Evolutionary conservation across 2,888 invertebrate genomes (phyloP).

Genomic region (Cactoblastis cactorum): DNA sequence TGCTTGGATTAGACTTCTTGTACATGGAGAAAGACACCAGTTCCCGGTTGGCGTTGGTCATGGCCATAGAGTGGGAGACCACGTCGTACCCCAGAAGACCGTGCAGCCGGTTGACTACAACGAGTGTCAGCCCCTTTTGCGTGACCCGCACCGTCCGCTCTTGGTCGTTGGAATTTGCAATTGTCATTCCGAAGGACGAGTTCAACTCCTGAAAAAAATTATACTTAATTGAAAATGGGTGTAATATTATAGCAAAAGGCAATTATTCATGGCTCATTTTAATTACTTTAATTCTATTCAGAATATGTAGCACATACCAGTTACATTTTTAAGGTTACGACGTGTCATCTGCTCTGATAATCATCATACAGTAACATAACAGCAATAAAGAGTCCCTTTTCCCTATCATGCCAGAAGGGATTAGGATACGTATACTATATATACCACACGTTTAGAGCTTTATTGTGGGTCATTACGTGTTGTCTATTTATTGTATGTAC

Average conservation of each 20-base stretch:
- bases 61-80: constrained; percentile 71
- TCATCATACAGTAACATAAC: too few relatives aligned
- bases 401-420: too few relatives aligned
- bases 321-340: too few relatives aligned
- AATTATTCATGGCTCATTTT: neutral
- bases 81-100: constrained; percentile 72
- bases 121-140: constrained; percentile 64
- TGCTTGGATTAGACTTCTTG: constrained; percentile 54
- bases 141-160: constrained; percentile 62
- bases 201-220: constrained; percentile 66
- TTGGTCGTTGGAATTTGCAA: constrained; percentile 50
- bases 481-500: too few relatives aligned
- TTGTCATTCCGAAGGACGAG: constrained; percentile 52
- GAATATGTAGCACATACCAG: too few relatives aligned
- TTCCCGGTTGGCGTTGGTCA: constrained; percentile 73
- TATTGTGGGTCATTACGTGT: too few relatives aligned
- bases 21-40: constrained; percentile 72
- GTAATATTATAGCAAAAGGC: neutral
- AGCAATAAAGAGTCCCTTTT: too few relatives aligned
- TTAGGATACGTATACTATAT: too few relatives aligned
- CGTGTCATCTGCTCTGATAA: too few relatives aligned
- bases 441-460: too few relatives aligned
- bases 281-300: too few relatives aligned
- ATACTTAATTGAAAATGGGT: neutral
- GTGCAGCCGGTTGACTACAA: constrained; percentile 69